Evolutionary conservation across 2,888 invertebrate species (phyloP), one percentile per base, ranked within the genome.

Genomic region (Mimachlamys varia): DNA sequence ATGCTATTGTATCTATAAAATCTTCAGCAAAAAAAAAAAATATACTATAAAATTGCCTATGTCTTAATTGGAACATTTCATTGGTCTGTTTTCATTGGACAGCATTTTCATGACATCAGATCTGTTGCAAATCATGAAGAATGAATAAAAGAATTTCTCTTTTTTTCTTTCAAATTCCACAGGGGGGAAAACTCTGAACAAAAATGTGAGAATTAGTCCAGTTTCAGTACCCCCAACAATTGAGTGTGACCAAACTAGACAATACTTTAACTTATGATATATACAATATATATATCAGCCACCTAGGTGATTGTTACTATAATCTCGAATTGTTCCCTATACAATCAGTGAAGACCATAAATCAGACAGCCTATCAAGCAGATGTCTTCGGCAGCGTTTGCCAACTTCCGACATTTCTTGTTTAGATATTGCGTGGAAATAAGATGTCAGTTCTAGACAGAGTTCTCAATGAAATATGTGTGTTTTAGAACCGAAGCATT

Each of bases 401-500:
- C 76, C 33, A 76, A 15, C 76, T 76, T 76, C 76, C 76, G 76
- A 76, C 33, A 76, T 76, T 76, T 76, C 76, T 27, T 76, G 76
- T 76, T 76, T 76, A 76, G 76, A 76, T 76, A 76, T 76, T 76
- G 33, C 12, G 27, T 76, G 76, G 76, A 76, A 76, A 76, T 76
- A 76, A 76, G 76, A 76, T 76, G 76, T 76, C 76, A 76, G 33
- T 5, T 76, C 27, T 76, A 76, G 76, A 10, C 22, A 12, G 33
- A 33, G 27, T 76, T 33, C 76, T 76, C 76, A 76, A 76, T 76
- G 76, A 76, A 76, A 76, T 76, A 76, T 76, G 76, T 76, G 76
- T 76, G 76, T 76, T 33, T 33, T 76, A 76, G 27, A 76, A 33
- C 76, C 27, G 76, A 27, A 76, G 76, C 76, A 76, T 76, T 76